Evolutionary conservation across 2,113 vertebrate genomes (phyloP), one percentile per base, ranked within the genome.

Genomic region (Brachirus orientalis): DNA sequence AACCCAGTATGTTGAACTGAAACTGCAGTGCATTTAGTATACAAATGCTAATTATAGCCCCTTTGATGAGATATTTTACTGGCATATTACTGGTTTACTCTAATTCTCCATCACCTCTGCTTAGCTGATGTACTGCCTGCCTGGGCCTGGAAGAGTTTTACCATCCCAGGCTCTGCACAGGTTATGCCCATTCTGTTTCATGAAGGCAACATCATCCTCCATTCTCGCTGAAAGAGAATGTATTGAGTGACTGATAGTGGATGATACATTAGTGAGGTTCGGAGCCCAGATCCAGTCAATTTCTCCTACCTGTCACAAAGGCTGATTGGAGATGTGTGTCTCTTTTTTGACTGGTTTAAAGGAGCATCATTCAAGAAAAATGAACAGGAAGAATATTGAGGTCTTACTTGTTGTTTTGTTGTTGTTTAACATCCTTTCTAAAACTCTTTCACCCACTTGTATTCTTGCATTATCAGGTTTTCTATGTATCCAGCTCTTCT

Each of bases 281-380:
- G 63, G 60, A 86, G 64, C 66, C 51, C 69, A 79, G 83, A 83
- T 58, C 37, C 48, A 63, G 43, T 62, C 79, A 82, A 82, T 88
- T 87, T 79, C 80, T 79, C 50, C 66, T 43, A 10, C 41, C n/a
- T 63, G 70, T 41, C 70, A 77, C 75, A 75, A 74, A 75, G 79
- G 33, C 48, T 85, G 77, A 76, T 80, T 69, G 69, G 48, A 47
- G 50, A 63, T 75, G 74, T 57, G 53, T 62, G 75, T 62, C 77
- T 63, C 69, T 86, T 88, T 85, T 77, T 79, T 82, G 73, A 77
- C 56, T 80, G 83, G 37, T 68, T 77, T 73, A 80, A 71, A 80
- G 66, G 36, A 69, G 59, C 48, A 73, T 79, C 53, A 76, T 85
- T 85, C 65, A 74, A 57, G 16, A 55, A 73, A n/a, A 67, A 80